Percentiles rank a stretch among this genome's conserved stretches.
These are phyloP conservation scores for Baronia brevicornis DNA, from an alignment of 2,888 invertebrate species.

Conservation along the genomic window DNA sequence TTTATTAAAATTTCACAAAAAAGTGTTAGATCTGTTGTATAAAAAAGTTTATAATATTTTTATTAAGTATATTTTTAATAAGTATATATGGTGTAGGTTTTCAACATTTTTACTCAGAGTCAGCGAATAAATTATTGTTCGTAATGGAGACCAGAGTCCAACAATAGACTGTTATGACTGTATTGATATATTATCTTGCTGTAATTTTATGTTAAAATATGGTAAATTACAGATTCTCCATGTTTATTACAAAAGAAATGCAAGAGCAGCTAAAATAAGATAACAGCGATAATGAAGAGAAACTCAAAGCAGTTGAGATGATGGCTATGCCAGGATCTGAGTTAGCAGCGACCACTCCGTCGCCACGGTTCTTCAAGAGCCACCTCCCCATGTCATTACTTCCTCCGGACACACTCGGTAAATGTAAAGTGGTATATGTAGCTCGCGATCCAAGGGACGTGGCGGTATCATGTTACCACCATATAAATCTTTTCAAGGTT, in stretches of 20 bases:
- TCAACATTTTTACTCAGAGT: too few relatives aligned
- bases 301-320: not conserved
- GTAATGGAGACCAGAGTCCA: too few relatives aligned
- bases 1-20: too few relatives aligned
- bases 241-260: conserved; percentile 3
- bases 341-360: conserved; percentile 16
- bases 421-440: conserved; percentile 79
- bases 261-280: not conserved
- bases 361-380: conserved; percentile 49
- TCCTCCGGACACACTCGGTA: conserved; percentile 70
- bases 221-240: conserved; percentile 8
- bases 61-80: too few relatives aligned
- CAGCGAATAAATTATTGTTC: too few relatives aligned
- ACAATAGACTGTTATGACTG: too few relatives aligned
- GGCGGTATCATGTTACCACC: conserved; percentile 80
- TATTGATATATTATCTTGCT: too few relatives aligned
- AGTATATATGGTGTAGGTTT: too few relatives aligned
- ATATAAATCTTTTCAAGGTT: conserved; percentile 38
- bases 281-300: conserved; percentile 1
- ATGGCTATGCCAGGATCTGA: not conserved
- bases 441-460: conserved; percentile 88
- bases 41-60: too few relatives aligned
- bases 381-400: conserved; percentile 82
- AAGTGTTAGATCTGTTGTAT: too few relatives aligned
- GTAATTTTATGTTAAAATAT: too few relatives aligned